Conservation (phyloP, 2,888 invertebrate genomes). For the Timema podura region DNA sequence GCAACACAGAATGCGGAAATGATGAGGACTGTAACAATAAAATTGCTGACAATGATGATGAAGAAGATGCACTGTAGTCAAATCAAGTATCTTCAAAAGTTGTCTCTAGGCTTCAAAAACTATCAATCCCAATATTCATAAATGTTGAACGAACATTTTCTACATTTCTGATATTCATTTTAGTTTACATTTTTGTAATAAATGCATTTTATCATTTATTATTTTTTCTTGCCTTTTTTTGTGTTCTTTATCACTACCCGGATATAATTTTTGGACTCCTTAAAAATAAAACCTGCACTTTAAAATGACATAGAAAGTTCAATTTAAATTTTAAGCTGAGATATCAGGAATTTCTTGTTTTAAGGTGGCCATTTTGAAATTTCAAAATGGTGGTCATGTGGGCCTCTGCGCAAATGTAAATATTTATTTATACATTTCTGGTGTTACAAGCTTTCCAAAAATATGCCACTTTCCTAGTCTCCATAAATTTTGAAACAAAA, state of each 20-base stretch:
- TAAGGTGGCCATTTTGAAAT: neutral
- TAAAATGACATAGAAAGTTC: neutral
- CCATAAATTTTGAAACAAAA: neutral
- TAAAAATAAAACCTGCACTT: neutral
- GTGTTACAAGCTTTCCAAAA: conserved; percentile 9
- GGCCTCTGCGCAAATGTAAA: neutral
- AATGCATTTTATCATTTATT: neutral
- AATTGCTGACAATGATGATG: conserved; percentile 5
- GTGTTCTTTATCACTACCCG: neutral
- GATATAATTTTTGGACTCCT: neutral
- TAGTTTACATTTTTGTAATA: neutral
- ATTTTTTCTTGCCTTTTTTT: neutral
- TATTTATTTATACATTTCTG: neutral
- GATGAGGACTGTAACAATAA: conserved; percentile 8
- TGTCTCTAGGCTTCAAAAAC: neutral
- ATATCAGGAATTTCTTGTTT: neutral
- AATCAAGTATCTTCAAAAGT: neutral
- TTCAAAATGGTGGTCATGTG: neutral
- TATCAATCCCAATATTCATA: neutral
- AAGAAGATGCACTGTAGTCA: neutral
- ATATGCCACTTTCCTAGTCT: neutral
- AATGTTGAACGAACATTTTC: neutral
- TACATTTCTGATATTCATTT: neutral
- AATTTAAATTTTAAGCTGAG: neutral
- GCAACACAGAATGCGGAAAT: conserved; percentile 2